Percentiles rank a stretch among this genome's conserved stretches.
These are phyloP conservation scores for Villa cingulata DNA, from an alignment of 2,888 invertebrate genomes.

Conservation along the genomic window DNA sequence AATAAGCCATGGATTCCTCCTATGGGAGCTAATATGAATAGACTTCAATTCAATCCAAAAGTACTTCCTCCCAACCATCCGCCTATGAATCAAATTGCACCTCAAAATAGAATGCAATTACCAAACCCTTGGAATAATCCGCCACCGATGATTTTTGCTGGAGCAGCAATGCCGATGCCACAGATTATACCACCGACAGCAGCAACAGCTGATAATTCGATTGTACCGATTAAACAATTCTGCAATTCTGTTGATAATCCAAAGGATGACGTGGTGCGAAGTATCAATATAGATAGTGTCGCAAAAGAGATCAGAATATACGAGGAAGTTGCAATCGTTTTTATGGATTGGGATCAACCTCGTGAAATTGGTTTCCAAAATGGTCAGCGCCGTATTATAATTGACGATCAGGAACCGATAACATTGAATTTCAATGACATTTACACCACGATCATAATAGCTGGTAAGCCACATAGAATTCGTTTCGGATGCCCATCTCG, in stretches of 20 bases:
- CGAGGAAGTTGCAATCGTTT: constrained; percentile 68
- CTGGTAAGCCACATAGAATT: constrained; percentile 60
- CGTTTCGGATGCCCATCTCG: constrained; percentile 84
- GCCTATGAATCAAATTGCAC: background rate
- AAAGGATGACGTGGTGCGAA: constrained; percentile 56
- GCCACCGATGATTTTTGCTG: constrained; percentile 12
- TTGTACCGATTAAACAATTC: constrained; percentile 18
- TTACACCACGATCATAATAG: constrained; percentile 58
- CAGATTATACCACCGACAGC: constrained; percentile 16
- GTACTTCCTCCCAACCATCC: constrained; percentile 9
- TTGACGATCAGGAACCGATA: constrained; percentile 62
- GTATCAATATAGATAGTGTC: constrained; percentile 68
- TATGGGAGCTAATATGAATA: background rate
- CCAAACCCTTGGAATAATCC: constrained; percentile 17
- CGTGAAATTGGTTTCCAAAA: constrained; percentile 72
- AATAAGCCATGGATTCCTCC: background rate
- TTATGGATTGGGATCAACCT: constrained; percentile 76
- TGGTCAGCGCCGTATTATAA: constrained; percentile 58
- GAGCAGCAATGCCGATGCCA: constrained; percentile 24
- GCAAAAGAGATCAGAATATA: constrained; percentile 71
- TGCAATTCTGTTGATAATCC: constrained; percentile 41
- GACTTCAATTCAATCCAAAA: constrained; percentile 6
- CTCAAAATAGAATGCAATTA: constrained; percentile 8
- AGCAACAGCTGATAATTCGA: constrained; percentile 1
- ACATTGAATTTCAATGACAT: constrained; percentile 51